Evolutionary conservation across 1,140 invertebrate species (phyloP), one percentile per base, ranked within the genome.

Genomic region (Drosophila triauraria): DNA sequence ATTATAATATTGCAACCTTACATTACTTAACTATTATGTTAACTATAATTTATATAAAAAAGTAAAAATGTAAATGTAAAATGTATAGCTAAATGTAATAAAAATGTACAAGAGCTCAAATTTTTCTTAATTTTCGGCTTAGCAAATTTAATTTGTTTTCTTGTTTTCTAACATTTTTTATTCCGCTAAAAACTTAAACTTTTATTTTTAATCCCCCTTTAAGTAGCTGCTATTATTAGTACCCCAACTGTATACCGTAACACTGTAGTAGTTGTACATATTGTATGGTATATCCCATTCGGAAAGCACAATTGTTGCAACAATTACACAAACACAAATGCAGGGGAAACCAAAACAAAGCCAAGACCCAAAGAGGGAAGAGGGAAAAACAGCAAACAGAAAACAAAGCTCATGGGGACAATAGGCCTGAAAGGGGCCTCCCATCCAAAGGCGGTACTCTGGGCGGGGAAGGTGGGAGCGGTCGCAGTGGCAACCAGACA

Each of bases 281-380:
- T 59, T 13, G 54, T 57, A 38, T 43, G 54, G 13, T 42, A 53
- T 44, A 61, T 75, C 38, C 63, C 47, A 67, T 77, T 77, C 54
- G 74, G 74, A 78, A 69, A 69, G 61, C 75, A 68, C 83, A 82
- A 86, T 86, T 86, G 82, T 86, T 86, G 82, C 75, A 86, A 79
- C 82, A 86, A 86, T 86, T 86, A 86, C 84, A 86, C 82, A 87
- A 87, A 82, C 80, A 82, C 80, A 86, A 87, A 67, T 58, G 71
- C 60, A 53, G 57, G 60, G 50, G 58, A 48, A 71, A 77, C 46
- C 61, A 81, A 86, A 82, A 82, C 63, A 82, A 79, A 82, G 77
- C 70, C 44, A 46, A 44, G 43, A 57, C 15, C 61, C 53, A n/a
- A 51, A 65, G 64, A 1, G 40, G 17, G 13, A 9, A 32, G 40